A percentile compares a stretch with the other conserved stretches of the same genome.
These are phyloP conservation scores for Harpagoxenus sublaevis DNA, from an alignment of 2,888 invertebrate species.

Conservation along the genomic window DNA sequence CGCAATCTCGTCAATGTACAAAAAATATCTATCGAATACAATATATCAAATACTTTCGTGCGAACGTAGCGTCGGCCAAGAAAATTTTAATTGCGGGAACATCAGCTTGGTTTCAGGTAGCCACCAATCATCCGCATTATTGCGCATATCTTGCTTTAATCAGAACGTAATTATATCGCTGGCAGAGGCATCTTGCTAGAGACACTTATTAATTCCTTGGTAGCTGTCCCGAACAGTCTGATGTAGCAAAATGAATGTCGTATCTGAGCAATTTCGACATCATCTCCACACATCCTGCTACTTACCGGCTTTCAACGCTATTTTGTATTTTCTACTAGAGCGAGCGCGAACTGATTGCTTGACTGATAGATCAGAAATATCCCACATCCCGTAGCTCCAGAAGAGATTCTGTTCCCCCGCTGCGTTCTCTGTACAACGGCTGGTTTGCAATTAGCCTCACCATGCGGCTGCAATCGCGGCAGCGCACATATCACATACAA, in stretches of 20 bases:
- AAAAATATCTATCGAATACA: conserved; percentile 14
- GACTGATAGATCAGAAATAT: conserved; percentile 44
- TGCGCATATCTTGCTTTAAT: conserved; percentile 30
- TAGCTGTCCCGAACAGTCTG: conserved; percentile 1
- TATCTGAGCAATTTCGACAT: conserved; percentile 29
- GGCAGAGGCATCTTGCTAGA: conserved; percentile 22
- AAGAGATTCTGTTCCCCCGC: conserved; percentile 34
- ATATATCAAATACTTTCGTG: not conserved
- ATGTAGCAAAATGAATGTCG: conserved; percentile 33
- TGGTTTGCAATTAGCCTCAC: conserved; percentile 63
- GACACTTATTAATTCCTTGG: conserved; percentile 39
- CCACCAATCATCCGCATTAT: conserved; percentile 29
- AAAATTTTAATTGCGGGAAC: conserved; percentile 30
- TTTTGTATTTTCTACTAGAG: conserved; percentile 22
- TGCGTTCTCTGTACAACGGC: conserved; percentile 51
- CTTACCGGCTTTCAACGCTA: conserved; percentile 29
- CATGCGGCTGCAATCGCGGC: conserved; percentile 50
- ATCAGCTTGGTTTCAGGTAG: conserved; percentile 23
- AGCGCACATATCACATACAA: not conserved
- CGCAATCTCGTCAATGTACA: not conserved
- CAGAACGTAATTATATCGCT: conserved; percentile 43
- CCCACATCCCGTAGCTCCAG: conserved; percentile 26
- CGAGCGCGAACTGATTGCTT: conserved; percentile 19
- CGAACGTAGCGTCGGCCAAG: not conserved
- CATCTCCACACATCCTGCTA: conserved; percentile 9